A percentile compares a stretch with the other conserved stretches of the same genome.
Conservation (phyloP, 2,797 vertebrate species). For the Xerus rutilus region DNA sequence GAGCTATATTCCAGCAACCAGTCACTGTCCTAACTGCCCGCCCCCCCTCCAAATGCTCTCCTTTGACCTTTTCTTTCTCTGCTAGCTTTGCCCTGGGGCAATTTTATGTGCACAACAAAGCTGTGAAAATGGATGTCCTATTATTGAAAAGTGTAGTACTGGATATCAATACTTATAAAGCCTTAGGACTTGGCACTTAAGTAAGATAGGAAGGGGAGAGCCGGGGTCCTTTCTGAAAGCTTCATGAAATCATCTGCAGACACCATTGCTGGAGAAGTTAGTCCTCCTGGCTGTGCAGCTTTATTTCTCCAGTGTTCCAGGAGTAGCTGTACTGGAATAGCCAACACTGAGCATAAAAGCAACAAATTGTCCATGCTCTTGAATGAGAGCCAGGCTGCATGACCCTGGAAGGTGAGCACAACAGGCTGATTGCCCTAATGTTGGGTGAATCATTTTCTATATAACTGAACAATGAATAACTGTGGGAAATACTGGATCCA, state of each 20-base stretch:
- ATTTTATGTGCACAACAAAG: neutral
- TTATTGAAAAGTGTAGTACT: neutral
- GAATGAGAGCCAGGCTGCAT: neutral
- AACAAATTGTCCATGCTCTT: neutral
- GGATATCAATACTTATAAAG: neutral
- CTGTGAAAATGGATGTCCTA: slow-evolving; percentile 20
- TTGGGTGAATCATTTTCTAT: neutral
- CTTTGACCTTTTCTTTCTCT: neutral
- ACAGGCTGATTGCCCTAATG: neutral
- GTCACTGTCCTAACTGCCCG: neutral
- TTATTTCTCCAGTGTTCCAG: slow-evolving; percentile 5
- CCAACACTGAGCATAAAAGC: neutral
- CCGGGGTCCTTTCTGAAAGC: neutral
- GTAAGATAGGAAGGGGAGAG: neutral
- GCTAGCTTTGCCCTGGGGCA: neutral
- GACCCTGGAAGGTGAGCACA: neutral
- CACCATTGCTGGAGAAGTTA: neutral
- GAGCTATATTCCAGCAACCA: neutral
- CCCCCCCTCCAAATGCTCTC: neutral
- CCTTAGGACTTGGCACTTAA: neutral
- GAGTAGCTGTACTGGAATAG: neutral
- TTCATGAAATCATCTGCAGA: neutral
- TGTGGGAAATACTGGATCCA: neutral
- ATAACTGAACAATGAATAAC: neutral
- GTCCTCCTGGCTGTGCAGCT: neutral